Evolutionary conservation across 2,888 invertebrate genomes (phyloP).

Genomic region (Alitta virens): DNA sequence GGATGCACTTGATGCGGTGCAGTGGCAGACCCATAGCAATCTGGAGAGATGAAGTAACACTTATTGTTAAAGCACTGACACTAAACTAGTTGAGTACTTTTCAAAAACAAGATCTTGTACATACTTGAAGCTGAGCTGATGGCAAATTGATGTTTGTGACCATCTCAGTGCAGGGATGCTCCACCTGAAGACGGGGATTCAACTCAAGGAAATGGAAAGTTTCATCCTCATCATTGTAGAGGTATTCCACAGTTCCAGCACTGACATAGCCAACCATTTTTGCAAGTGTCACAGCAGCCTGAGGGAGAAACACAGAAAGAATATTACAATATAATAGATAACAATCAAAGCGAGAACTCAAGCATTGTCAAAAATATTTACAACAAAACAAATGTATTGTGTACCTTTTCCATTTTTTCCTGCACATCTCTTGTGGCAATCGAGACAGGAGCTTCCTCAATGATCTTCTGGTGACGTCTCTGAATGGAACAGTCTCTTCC

Average conservation of each 20-base stretch:
- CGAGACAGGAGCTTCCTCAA: slow-evolving; percentile 96
- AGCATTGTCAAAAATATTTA: too few species aligned
- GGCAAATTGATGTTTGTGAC: slow-evolving; percentile 97
- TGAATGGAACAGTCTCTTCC: slow-evolving; percentile 99
- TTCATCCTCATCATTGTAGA: slow-evolving; percentile 79
- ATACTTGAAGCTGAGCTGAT: slow-evolving; percentile 92
- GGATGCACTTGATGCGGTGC: slow-evolving; percentile 92
- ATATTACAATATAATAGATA: too few species aligned
- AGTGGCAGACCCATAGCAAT: slow-evolving; percentile 98
- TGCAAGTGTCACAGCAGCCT: slow-evolving; percentile 93
- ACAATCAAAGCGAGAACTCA: too few species aligned
- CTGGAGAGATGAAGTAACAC: too few species aligned
- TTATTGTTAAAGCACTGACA: too few species aligned
- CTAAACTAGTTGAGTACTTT: too few species aligned
- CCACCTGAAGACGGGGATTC: slow-evolving; percentile 91
- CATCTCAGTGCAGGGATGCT: slow-evolving; percentile 99
- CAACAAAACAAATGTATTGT: too few species aligned
- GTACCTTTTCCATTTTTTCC: slow-evolving; percentile 92
- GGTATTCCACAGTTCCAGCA: slow-evolving; percentile 92
- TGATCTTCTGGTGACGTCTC: slow-evolving; percentile 97
- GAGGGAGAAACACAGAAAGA: slow-evolving; percentile 21
- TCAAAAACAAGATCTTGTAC: too few species aligned
- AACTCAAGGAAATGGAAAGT: slow-evolving; percentile 94
- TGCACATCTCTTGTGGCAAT: slow-evolving; percentile 87
- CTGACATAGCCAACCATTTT: slow-evolving; percentile 99